phyloP scores from a whole-genome alignment of 2,888 invertebrate genomes.

The Cheilosia soror region DNA sequence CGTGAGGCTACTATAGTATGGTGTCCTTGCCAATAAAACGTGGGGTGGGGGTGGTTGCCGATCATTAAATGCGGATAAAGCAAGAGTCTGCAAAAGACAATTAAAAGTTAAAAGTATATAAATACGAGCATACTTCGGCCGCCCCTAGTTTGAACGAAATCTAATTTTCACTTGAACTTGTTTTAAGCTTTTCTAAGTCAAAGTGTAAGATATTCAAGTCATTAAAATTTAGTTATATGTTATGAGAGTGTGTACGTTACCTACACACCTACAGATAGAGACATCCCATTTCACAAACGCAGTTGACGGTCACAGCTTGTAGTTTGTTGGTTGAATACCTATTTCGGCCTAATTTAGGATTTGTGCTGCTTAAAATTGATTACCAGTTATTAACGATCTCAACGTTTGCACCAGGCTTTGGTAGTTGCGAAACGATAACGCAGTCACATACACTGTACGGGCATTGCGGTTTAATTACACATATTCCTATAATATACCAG shows the following conservation, averaged over 20 bases:
- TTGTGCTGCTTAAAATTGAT: constrained; percentile 59
- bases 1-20: constrained; percentile 25
- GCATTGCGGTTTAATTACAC: constrained; percentile 59
- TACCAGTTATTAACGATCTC: constrained; percentile 55
- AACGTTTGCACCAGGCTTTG: constrained; percentile 18
- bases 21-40: constrained; percentile 2
- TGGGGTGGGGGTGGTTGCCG: background rate
- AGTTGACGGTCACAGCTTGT: constrained; percentile 1
- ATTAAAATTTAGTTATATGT: constrained; percentile 10
- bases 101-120: background rate
- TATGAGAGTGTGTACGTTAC: background rate
- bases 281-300: background rate
- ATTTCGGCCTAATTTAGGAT: constrained; percentile 21
- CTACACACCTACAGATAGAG: background rate
- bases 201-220: constrained; percentile 31
- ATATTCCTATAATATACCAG: background rate
- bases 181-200: constrained; percentile 3
- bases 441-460: constrained; percentile 29
- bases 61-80: background rate
- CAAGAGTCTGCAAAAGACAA: background rate
- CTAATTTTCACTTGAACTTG: constrained; percentile 7
- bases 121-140: background rate
- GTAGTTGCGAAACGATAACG: constrained; percentile 24
- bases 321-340: background rate
- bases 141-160: constrained; percentile 4